Conservation (phyloP, 2,888 invertebrate genomes). For the Lepidochitona cinerea region DNA sequence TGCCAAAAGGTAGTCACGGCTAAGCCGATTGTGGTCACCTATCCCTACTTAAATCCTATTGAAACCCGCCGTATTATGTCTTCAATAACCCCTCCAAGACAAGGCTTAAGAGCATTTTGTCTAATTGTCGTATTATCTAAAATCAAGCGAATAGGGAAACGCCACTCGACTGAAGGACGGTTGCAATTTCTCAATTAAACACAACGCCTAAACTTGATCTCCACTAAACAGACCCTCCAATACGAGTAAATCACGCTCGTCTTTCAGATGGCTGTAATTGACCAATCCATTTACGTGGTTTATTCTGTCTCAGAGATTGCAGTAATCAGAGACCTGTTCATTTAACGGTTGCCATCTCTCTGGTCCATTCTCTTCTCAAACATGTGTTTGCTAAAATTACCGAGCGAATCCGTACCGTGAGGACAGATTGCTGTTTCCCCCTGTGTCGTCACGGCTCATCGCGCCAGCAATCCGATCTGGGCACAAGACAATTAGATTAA, state of each 20-base stretch:
- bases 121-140: background rate
- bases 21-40: background rate
- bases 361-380: background rate
- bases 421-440: background rate
- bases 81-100: background rate
- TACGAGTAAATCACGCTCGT: background rate
- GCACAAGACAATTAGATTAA: background rate
- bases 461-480: background rate
- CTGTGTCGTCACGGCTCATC: background rate
- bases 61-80: background rate
- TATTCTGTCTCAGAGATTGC: background rate
- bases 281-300: background rate
- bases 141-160: background rate
- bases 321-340: background rate
- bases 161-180: background rate
- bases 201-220: background rate
- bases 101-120: background rate
- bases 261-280: background rate
- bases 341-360: background rate
- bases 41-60: background rate
- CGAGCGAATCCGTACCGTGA: background rate
- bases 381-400: background rate
- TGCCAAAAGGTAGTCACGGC: background rate
- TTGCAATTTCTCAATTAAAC: background rate
- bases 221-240: background rate